Base-by-base conservation (phyloP, 2,888 invertebrate species). In the Cryptosula pallasiana region DNA sequence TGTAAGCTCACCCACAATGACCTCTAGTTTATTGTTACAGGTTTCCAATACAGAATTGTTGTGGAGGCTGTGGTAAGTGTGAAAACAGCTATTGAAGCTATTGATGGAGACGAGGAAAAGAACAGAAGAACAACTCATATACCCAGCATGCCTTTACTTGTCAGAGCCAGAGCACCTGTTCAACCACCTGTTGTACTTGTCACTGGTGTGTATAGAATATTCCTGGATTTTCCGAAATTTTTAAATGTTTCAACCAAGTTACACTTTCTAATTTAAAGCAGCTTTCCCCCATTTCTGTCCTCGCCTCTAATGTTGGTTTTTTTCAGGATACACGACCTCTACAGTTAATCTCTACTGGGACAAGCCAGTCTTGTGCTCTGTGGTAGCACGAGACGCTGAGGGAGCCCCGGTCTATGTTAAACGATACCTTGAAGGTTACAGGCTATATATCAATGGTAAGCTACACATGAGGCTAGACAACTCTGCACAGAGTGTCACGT, bases 51-150 rank as follows among this genome's bases (percentile, higher is more conserved):
- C 75, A 79, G 79, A 73, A 76, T 85, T 29, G 79, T 81, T 32
- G 80, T 85, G 2, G 84, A 84, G 73, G 83, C 84, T 29, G 81
- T 84, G 13, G 84, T 85, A 32, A 83, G 83, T 76, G 78, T 82
- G 13, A 85, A 83, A 75, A 83, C 83, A 3, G 79, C 80, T 1
- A 72, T 84, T 23, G 80, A 82, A 29, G 75, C 76, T 16, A 78
- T 78, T 71, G 76, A 77, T 34, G 76, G 76, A 57, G 80, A 79
- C 58, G 82, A 83, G 74, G 72, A 74, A 27, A 78, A 78, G 75
- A 80, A 81, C 73, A 76, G 81, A 29, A 76, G 83, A 55, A 83
- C 82, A 5, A 82, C 82, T 45, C 82, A 83, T 74, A 81, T 83
- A 29, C 77, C 80, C 78, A 81, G 80, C 0, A 78, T 80, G 35